A percentile compares a stretch with the other conserved stretches of the same genome.
Evolutionary conservation across 2,113 vertebrate species (phyloP).

Genomic region (Cromileptes altivelis): DNA sequence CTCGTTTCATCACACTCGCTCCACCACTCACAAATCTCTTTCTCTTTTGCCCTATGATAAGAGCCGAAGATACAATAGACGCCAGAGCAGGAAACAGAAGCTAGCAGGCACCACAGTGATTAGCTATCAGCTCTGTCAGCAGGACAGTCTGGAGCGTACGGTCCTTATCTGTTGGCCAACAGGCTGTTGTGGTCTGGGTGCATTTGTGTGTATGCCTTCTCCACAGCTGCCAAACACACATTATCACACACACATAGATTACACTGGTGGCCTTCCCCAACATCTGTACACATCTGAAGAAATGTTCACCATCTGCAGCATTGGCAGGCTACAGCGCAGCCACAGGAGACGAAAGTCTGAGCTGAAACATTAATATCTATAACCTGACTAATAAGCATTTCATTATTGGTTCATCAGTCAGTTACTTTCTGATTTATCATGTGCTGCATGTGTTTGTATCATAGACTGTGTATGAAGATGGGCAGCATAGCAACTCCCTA

Average conservation of each 20-base stretch:
- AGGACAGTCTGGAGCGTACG: background rate
- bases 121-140: conserved; percentile 37
- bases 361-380: background rate
- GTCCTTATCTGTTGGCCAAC: conserved; percentile 23
- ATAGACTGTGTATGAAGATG: too few species aligned
- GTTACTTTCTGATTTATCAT: too few species aligned
- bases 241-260: background rate
- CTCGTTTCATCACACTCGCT: conserved; percentile 2
- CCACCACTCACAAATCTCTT: background rate
- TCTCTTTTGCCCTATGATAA: conserved; percentile 21
- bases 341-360: background rate
- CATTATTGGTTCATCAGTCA: too few species aligned
- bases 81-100: conserved; percentile 25
- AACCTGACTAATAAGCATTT: background rate
- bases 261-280: background rate
- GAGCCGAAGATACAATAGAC: conserved; percentile 28
- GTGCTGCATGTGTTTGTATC: too few species aligned
- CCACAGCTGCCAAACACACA: background rate
- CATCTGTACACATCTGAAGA: background rate
- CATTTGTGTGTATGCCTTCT: background rate
- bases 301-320: background rate
- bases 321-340: background rate
- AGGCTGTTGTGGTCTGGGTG: conserved; percentile 15
- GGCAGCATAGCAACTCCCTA: too few species aligned
- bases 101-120: conserved; percentile 15